These are phyloP conservation scores for Vulpes lagopus DNA, from an alignment of 2,113 vertebrate genomes.

Conservation along the genomic window DNA sequence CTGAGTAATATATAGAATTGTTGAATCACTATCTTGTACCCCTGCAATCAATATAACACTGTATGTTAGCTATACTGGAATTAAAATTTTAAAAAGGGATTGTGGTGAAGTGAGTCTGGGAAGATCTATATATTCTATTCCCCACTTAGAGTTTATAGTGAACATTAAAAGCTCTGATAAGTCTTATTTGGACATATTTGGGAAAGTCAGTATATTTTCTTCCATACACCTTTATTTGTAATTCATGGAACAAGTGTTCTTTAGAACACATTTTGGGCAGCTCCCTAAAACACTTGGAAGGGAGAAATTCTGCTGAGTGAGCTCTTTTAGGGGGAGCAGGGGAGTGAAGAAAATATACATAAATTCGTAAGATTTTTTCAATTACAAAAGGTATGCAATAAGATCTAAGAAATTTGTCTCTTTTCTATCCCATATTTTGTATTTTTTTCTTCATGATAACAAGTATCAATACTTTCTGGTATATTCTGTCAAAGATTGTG, in stretches of 20 bases:
- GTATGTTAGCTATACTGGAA: neutral
- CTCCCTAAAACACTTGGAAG: neutral
- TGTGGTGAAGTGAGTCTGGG: neutral
- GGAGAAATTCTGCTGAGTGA: neutral
- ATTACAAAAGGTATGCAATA: neutral
- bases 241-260: neutral
- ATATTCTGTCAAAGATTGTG: neutral
- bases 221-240: neutral
- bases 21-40: neutral
- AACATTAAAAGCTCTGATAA: neutral
- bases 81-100: neutral
- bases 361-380: neutral
- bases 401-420: neutral
- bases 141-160: neutral
- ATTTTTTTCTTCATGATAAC: neutral
- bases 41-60: neutral
- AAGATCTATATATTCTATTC: neutral
- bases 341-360: neutral
- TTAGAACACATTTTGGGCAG: slow-evolving; percentile 1
- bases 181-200: neutral
- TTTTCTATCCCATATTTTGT: neutral
- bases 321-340: neutral
- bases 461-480: neutral
- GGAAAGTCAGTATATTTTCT: neutral
- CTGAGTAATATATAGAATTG: neutral